Base-by-base conservation (phyloP, 2,113 vertebrate species). In the Camelus bactrianus region DNA sequence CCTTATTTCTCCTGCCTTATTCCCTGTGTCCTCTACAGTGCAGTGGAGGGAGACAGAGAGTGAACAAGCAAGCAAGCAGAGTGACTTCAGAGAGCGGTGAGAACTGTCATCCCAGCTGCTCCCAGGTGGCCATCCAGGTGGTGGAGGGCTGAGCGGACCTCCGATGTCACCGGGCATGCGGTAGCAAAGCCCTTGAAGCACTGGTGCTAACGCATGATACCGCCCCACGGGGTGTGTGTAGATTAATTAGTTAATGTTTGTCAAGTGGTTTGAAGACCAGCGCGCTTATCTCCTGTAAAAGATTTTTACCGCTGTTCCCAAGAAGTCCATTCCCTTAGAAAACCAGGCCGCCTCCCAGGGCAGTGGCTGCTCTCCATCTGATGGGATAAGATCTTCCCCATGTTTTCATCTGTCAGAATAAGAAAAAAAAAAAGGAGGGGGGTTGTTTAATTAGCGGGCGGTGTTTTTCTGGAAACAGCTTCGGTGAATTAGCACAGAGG, bases 371-470 rank as follows among this genome's bases (percentile, higher is more conserved):
- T 82, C 30, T 79, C 60, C 46, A 22, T 62, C 72, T 60, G 67
- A 91, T 1, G 24, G 82, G 73, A 93, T 86, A 93, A 90, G 81
- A 93, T 81, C 88, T 94, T 95, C n/a, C 84, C 35, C n/a, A 28
- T 8, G 8, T 94, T 95, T 95, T 95, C 81, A 96, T 82, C 84
- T 94, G 76, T 56, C 88, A 96, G 93, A 73, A 94, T 35, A 92
- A 93, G 26, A 22, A 22, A 77, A 64, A 60, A 64, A 60, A 64
- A 50, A 17, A 48, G 22, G 32, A 76, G 80, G 48, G 19, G 17
- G 48, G 46, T 92, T 92, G 87, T 95, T 95, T 94, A 95, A 96
- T 95, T 92, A 97, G 94, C 48, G 91, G 88, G 88, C 75, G 3
- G 5, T 90, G 76, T 81, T 96, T 95, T 96, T 92, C 70, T 90